Base-by-base conservation (phyloP, 2,888 invertebrate species). In the Oligia strigilis region DNA sequence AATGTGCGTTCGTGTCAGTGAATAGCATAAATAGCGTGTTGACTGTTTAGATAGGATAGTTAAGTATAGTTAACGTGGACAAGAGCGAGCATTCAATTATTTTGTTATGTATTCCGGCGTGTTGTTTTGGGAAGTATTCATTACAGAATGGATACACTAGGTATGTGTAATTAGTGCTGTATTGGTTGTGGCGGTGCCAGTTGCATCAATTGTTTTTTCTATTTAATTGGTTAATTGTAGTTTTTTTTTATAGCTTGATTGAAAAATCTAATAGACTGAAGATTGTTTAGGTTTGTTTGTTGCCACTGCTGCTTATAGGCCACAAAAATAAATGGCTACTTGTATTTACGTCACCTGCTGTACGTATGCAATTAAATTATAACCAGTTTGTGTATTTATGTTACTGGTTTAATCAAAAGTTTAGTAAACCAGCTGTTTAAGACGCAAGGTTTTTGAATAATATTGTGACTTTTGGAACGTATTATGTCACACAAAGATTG, bases 21-120 rank as follows among this genome's bases (percentile, higher is more conserved):
- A 66, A 72, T 52, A 60, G 29, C 66, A 69, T 66, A 11, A 72
- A 71, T 76, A 69, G 83, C 87, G 74, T 74, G 79, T 19, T 13
- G 43, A 55, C 58, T 36, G n/a, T 58, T 49, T 49, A 65, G 72
- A 64, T 75, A 62, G 49, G 49, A 19, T 70, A 29, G 36, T 49
- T 49, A 60, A 43, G 52, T 60, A 14, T 69, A 69, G 36, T 58
- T 60, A 36, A 46, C 49, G 58, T 55, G 71, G 4, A 40, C 70
- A 66, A 67, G 78, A 66, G 72, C 40, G 58, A 65, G 76, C 75
- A 74, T 77, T 79, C 40, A 62, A 72, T 76, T 76, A 43, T 49
- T 75, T 64, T 55, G 64, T 23, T n/a, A 29, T 13, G n/a, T 58
- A 76, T 81, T 75, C 60, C 29, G 62, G 52, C 62, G 66, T 60